phyloP scores from a whole-genome alignment of 2,797 vertebrate genomes.

The Intellagama lesueurii region DNA sequence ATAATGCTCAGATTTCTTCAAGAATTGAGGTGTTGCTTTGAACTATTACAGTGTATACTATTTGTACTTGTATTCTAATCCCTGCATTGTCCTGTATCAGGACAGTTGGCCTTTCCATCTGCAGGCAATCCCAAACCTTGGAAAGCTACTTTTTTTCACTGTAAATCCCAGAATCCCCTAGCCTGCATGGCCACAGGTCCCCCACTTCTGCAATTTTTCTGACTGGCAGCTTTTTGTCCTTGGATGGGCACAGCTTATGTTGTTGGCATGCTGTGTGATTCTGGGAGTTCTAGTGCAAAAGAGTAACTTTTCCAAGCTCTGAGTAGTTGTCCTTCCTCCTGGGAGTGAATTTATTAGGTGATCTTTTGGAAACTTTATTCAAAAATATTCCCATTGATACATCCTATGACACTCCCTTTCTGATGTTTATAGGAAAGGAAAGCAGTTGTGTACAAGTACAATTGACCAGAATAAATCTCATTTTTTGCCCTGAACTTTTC shows the following conservation, averaged over 20 bases:
- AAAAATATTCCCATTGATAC: slow-evolving; percentile 55
- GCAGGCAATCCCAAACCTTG: slow-evolving; percentile 26
- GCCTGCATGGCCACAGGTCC: no score
- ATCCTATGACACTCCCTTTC: slow-evolving; percentile 47
- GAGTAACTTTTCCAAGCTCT: no score
- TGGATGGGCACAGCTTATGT: no score
- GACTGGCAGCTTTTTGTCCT: no score
- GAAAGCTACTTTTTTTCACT: no score
- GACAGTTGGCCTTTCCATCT: slow-evolving; percentile 48
- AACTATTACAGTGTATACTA: slow-evolving; percentile 60
- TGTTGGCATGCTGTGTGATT: no score
- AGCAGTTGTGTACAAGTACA: slow-evolving; percentile 52
- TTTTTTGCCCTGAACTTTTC: not conserved
- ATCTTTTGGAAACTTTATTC: slow-evolving; percentile 67
- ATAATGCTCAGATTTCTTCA: slow-evolving; percentile 47
- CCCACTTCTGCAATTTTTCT: no score
- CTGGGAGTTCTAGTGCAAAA: no score
- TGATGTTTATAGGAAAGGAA: slow-evolving; percentile 57
- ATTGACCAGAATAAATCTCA: not conserved
- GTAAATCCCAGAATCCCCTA: no score
- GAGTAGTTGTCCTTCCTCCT: slow-evolving; percentile 60
- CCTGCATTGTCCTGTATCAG: slow-evolving; percentile 66
- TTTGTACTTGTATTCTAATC: slow-evolving; percentile 63
- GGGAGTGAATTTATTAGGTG: slow-evolving; percentile 65
- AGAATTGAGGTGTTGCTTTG: slow-evolving; percentile 46